phyloP scores from a whole-genome alignment of 1,140 invertebrate genomes.

The Solenopsis invicta region DNA sequence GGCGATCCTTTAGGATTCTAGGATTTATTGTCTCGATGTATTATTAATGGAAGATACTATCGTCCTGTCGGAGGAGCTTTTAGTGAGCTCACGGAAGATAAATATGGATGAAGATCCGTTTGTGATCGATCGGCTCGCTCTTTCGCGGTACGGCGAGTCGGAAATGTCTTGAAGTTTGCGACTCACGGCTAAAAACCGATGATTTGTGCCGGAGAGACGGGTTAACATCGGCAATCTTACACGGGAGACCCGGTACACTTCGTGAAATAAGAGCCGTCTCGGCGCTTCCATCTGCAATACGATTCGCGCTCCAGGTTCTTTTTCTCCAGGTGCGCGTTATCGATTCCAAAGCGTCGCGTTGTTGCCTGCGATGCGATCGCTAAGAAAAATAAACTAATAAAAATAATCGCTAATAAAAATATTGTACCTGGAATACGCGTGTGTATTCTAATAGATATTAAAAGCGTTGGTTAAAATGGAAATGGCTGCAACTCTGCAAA shows the following conservation, averaged over 20 bases:
- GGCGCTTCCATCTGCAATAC: conserved; percentile 15
- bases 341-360: conserved; percentile 8
- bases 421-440: too few relatives aligned
- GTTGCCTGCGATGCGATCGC: neutral
- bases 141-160: conserved; percentile 3
- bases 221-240: conserved; percentile 43
- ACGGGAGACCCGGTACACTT: neutral
- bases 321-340: conserved; percentile 8
- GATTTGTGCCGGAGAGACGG: conserved; percentile 50
- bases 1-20: conserved; percentile 13
- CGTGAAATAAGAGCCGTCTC: conserved; percentile 44
- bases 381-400: neutral
- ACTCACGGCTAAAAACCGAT: conserved; percentile 22
- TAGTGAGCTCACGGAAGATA: conserved; percentile 42
- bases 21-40: conserved; percentile 53
- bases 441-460: neutral
- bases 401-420: too few relatives aligned
- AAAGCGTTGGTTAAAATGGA: neutral
- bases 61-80: conserved; percentile 16
- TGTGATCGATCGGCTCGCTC: conserved; percentile 26
- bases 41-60: conserved; percentile 51
- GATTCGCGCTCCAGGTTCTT: conserved; percentile 23
- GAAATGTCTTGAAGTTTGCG: conserved; percentile 20
- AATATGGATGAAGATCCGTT: conserved; percentile 49
- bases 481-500: neutral